These are phyloP conservation scores for Eudyptes chrysolophus DNA, from an alignment of 2,113 vertebrate species.

Conservation along the genomic window DNA sequence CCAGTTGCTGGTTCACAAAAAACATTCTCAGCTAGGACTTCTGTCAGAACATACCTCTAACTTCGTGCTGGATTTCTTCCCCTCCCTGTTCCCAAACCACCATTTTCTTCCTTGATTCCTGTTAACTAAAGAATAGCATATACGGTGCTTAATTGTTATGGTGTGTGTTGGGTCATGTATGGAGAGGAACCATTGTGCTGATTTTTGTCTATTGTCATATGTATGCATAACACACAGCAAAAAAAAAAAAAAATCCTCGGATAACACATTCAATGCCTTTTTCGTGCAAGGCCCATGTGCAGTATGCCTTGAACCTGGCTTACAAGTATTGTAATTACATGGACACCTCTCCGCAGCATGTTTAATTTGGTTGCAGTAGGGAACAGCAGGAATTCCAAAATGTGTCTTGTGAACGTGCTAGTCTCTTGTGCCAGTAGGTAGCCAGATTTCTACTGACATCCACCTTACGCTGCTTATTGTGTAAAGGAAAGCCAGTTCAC, in stretches of 20 bases:
- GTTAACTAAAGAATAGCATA: background rate
- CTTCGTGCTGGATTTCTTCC: background rate
- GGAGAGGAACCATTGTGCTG: background rate
- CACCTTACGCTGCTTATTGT: background rate
- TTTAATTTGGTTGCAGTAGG: constrained; percentile 9
- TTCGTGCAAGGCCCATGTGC: background rate
- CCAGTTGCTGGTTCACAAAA: background rate
- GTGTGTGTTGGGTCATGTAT: background rate
- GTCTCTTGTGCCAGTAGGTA: background rate
- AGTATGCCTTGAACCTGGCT: constrained; percentile 2
- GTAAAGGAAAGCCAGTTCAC: background rate
- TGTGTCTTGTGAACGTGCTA: background rate
- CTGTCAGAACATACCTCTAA: background rate
- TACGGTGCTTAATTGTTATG: background rate
- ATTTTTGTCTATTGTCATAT: background rate
- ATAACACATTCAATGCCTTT: constrained; percentile 10
- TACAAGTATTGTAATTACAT: background rate
- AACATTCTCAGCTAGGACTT: background rate
- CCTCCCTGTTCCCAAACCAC: background rate
- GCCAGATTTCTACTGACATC: background rate
- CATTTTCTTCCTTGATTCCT: background rate
- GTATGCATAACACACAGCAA: background rate
- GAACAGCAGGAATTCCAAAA: background rate
- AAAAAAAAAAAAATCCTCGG: background rate
- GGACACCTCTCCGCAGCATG: background rate